Evolutionary conservation across 2,113 vertebrate genomes (phyloP).

Genomic region (Leucopternis melanops): DNA sequence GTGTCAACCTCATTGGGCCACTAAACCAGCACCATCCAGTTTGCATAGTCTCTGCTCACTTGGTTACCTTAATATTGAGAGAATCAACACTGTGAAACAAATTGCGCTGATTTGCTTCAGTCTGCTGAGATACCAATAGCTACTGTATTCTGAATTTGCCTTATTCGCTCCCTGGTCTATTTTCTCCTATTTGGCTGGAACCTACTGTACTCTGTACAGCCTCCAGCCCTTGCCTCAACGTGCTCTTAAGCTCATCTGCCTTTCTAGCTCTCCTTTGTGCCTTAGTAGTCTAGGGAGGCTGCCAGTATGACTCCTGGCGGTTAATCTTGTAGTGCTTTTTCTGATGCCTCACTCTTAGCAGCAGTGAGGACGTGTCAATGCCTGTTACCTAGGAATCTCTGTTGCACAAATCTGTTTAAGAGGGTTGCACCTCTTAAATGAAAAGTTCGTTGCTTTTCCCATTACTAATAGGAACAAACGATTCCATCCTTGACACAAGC

Average conservation of each 20-base stretch:
- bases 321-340: neutral
- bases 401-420: neutral
- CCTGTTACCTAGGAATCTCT: constrained; percentile 13
- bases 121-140: neutral
- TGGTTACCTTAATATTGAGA: neutral
- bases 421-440: neutral
- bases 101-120: neutral
- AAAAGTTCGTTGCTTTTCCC: neutral
- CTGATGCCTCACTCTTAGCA: neutral
- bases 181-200: neutral
- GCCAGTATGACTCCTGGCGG: neutral
- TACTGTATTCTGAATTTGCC: neutral
- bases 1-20: neutral
- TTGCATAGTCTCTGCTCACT: neutral
- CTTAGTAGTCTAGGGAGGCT: neutral
- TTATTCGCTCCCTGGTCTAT: neutral
- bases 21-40: neutral
- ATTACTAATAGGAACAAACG: neutral
- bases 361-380: neutral
- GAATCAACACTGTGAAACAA: neutral
- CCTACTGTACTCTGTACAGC: neutral
- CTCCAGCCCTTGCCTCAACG: neutral
- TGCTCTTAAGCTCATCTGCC: neutral
- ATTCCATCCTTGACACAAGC: neutral
- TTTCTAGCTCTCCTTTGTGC: neutral